These are phyloP conservation scores for Erinaceus europaeus DNA, from an alignment of 2,113 vertebrate genomes.

Conservation along the genomic window DNA sequence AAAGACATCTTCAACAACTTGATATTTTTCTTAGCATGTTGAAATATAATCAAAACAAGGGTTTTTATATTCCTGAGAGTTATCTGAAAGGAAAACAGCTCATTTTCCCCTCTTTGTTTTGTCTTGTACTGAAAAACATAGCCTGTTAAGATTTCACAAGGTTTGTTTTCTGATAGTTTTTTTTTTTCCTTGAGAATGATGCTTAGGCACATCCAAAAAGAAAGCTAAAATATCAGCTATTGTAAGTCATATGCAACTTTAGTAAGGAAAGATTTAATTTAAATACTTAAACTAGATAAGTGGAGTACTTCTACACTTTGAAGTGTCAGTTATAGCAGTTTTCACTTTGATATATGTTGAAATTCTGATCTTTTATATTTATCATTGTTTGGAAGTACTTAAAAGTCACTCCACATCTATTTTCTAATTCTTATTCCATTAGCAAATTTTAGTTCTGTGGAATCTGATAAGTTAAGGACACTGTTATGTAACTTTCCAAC, in stretches of 20 bases:
- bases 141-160: conserved; percentile 26
- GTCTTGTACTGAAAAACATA: conserved; percentile 36
- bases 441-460: not conserved
- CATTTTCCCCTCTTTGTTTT: not conserved
- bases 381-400: not conserved
- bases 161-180: conserved; percentile 5
- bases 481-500: not conserved
- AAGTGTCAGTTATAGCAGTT: not conserved
- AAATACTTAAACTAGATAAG: not conserved
- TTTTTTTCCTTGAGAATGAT: conserved; percentile 12
- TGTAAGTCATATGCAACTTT: not conserved
- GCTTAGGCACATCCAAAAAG: not conserved
- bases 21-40: not conserved
- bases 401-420: not conserved
- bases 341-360: not conserved
- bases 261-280: conserved; percentile 1
- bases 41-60: not conserved
- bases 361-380: not conserved
- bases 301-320: not conserved
- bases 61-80: not conserved
- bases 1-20: not conserved
- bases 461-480: conserved; percentile 16
- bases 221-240: not conserved
- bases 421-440: not conserved
- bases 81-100: conserved; percentile 12